Percentiles rank a stretch among this genome's conserved stretches.
phyloP scores from a whole-genome alignment of 2,797 vertebrate species.

The Argya squamiceps region DNA sequence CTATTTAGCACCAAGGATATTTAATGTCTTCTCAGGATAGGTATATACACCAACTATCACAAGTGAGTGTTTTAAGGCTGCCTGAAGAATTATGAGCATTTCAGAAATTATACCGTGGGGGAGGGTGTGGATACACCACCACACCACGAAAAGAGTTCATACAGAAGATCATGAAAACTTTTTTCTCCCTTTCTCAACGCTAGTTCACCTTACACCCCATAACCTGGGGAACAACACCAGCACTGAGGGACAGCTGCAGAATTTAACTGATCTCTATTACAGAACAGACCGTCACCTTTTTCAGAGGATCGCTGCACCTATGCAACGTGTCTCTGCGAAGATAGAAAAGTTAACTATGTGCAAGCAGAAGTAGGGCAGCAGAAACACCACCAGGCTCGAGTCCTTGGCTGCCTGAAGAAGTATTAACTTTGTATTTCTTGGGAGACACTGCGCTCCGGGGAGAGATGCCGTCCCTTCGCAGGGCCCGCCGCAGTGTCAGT shows the following conservation, averaged over 20 bases:
- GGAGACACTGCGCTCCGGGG: not conserved
- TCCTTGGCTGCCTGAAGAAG: not conserved
- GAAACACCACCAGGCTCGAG: rapidly evolving
- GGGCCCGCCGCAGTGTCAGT: rapidly evolving
- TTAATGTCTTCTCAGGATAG: not conserved
- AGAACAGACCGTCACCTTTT: rapidly evolving
- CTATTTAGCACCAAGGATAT: not conserved
- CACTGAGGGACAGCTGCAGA: not conserved
- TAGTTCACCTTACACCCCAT: not conserved
- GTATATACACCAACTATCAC: not conserved
- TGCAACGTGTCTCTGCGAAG: not conserved
- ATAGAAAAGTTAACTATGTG: rapidly evolving
- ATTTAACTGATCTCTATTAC: not conserved
- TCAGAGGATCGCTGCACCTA: not conserved
- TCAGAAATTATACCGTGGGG: not conserved
- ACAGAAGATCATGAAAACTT: not conserved
- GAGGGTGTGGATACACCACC: not conserved
- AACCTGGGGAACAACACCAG: not conserved
- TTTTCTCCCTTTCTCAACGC: not conserved
- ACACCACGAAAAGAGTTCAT: not conserved
- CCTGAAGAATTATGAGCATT: not conserved
- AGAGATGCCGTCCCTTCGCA: not conserved
- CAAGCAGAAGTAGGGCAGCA: rapidly evolving
- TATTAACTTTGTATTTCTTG: not conserved
- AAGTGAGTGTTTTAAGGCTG: not conserved